phyloP scores from a whole-genome alignment of 2,797 vertebrate genomes.

The Orientallactaga sibirica region DNA sequence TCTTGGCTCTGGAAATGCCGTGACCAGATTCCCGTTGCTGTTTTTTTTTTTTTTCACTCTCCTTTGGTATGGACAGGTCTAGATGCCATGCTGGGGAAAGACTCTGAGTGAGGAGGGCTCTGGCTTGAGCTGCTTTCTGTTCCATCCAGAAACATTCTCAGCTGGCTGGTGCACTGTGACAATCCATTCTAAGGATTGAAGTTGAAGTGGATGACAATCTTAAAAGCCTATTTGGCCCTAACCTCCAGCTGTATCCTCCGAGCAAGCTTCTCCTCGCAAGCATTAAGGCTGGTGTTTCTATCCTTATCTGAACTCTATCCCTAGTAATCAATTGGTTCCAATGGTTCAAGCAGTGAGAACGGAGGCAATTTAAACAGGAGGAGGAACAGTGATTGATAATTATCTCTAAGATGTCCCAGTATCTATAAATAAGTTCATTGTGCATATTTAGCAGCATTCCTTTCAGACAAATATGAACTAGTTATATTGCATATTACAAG shows the following conservation, averaged over 20 bases:
- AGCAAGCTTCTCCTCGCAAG: neutral
- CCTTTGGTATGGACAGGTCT: neutral
- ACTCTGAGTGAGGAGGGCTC: neutral
- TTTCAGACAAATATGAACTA: neutral
- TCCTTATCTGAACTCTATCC: constrained; percentile 15
- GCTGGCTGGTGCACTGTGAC: neutral
- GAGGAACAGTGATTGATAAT: constrained; percentile 10
- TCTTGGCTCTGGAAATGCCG: neutral
- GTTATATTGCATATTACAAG: neutral
- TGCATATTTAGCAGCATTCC: constrained; percentile 12
- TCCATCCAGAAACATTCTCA: neutral
- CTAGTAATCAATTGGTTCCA: constrained; percentile 16
- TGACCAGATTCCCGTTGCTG: neutral
- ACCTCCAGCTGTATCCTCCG: neutral
- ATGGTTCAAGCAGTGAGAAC: neutral
- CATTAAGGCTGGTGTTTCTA: neutral
- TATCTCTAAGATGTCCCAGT: neutral
- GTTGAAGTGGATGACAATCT: neutral
- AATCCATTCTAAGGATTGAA: neutral
- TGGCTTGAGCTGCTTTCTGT: neutral
- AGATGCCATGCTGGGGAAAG: neutral
- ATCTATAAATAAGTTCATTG: constrained; percentile 35
- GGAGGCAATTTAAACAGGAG: neutral
- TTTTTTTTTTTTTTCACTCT: neutral
- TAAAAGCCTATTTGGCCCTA: neutral